phyloP scores from a whole-genome alignment of 2,113 vertebrate genomes.

The Bos javanicus region DNA sequence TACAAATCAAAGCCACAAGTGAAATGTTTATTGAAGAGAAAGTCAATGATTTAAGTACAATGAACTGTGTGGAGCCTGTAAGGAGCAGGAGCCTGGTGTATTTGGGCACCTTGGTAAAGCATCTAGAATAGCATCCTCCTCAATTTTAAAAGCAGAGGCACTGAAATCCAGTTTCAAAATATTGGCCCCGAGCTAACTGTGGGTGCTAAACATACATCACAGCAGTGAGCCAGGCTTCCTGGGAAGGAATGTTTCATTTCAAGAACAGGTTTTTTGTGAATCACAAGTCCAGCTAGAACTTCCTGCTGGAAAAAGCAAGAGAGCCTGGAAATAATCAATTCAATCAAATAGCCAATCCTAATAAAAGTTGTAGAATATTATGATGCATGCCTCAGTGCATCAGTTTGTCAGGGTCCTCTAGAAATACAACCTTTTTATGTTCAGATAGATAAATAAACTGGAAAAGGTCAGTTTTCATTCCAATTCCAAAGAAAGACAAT shows the following conservation, averaged over 20 bases:
- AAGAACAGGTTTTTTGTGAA: not conserved
- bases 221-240: not conserved
- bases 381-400: not conserved
- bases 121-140: not conserved
- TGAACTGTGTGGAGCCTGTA: not conserved
- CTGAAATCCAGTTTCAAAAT: not conserved
- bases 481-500: no score
- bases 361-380: not conserved
- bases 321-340: not conserved
- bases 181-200: not conserved
- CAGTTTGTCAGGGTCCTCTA: not conserved
- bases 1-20: not conserved
- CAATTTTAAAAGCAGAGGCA: not conserved
- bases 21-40: not conserved
- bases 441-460: not conserved
- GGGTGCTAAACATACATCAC: not conserved
- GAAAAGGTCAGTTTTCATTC: no score
- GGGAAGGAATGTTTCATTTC: not conserved
- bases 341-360: not conserved
- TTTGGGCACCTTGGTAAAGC: not conserved
- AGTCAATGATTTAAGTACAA: not conserved
- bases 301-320: not conserved
- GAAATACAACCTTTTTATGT: not conserved
- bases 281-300: not conserved
- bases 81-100: not conserved